phyloP scores from a whole-genome alignment of 2,797 vertebrate species.

The Hypotaenidia okinawae region DNA sequence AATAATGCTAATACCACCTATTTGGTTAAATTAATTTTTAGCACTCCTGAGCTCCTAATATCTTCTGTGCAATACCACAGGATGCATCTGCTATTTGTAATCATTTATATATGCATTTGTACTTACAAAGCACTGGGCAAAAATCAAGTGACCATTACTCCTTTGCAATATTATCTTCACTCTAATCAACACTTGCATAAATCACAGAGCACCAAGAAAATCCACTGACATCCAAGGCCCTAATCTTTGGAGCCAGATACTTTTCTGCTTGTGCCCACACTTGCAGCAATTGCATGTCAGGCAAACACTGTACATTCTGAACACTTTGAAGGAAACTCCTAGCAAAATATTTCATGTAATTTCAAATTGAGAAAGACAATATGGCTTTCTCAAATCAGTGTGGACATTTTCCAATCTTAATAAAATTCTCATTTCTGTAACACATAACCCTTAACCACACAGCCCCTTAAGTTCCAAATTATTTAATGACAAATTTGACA shows the following conservation, averaged over 20 bases:
- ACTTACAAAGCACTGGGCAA: not conserved
- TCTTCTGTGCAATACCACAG: not conserved
- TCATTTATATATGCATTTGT: not conserved
- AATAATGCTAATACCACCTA: not conserved
- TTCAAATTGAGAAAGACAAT: slow-evolving; percentile 50
- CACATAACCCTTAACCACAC: slow-evolving; percentile 9
- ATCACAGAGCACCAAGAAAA: not conserved
- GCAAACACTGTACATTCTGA: not conserved
- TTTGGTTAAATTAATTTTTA: not conserved
- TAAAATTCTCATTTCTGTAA: slow-evolving; percentile 62
- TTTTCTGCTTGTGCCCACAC: not conserved
- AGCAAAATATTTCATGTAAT: slow-evolving; percentile 40
- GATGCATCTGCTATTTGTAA: not conserved
- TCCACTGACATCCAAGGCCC: not conserved
- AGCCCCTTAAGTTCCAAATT: slow-evolving; percentile 19
- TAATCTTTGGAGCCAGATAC: not conserved
- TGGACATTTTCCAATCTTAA: slow-evolving; percentile 63
- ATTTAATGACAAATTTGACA: slow-evolving; percentile 64
- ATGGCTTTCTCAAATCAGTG: slow-evolving; percentile 11
- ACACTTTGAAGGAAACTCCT: slow-evolving; percentile 35
- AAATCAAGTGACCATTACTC: not conserved
- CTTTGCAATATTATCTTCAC: not conserved
- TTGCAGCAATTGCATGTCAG: not conserved
- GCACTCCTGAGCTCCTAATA: not conserved
- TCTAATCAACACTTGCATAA: not conserved